Evolutionary conservation across 1,140 invertebrate species (phyloP), one percentile per base, ranked within the genome.

Genomic region (Dendrolimus punctatus): DNA sequence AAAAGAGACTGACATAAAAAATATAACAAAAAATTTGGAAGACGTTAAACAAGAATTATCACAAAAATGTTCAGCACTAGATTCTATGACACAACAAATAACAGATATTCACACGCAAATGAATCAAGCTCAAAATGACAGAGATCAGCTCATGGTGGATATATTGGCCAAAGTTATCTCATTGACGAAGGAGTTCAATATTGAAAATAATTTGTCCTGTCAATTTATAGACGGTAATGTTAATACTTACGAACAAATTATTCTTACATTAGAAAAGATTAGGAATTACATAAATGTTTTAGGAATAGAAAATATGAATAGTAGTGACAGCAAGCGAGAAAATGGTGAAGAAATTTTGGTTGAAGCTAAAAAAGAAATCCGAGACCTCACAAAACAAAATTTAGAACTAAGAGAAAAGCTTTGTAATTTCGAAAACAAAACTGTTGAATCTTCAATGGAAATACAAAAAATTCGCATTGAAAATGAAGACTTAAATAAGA

Each of bases 301-400:
- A 10, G 63, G 47, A 40, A 37, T 39, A 9, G 50, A 66, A 55
- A 61, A 60, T 40, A 50, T 46, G 39, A 46, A 52, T 49, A 46
- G 48, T 40, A 40, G 41, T 53, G 10, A 55, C 60, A 54, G 49
- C 8, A 23, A 23, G 38, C 43, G 60, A n/a, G 57, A 60, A 42
- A 23, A 49, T 9, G 40, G 53, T 51, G 46, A 78, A 48, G 43
- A 58, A 38, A 58, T 59, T 44, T 54, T 76, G 9, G 9, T 46
- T 6, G 51, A 69, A 41, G 62, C 64, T 9, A 70, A 64, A 53
- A 58, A 53, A 48, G 60, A 78, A 68, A 66, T 76, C 39, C 23
- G 48, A 43, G 37, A 60, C 8, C 48, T 83, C 10, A 71, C 58
- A 10, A 53, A 71, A 65, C 51, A 75, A 58, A 79, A 80, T 49